These are phyloP conservation scores for Schlechtendalia chinensis DNA, from an alignment of 1,140 invertebrate species.

Conservation along the genomic window DNA sequence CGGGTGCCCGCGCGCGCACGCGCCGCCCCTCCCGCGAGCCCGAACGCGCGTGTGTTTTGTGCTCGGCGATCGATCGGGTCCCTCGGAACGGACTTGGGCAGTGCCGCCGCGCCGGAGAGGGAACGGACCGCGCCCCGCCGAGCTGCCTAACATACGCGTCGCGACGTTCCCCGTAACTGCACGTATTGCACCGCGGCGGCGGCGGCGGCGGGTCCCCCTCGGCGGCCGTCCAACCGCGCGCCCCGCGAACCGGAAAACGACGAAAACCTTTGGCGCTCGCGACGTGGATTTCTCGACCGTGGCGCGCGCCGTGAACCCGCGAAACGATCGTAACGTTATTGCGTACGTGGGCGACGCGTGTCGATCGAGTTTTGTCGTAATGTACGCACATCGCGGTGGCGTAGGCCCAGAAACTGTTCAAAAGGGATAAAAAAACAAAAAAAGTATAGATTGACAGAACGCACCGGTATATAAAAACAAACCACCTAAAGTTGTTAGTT, in stretches of 20 bases:
- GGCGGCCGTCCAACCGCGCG: not conserved
- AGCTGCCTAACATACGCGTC: too few species aligned
- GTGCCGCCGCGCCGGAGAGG: constrained; percentile 1
- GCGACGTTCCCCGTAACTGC: too few species aligned
- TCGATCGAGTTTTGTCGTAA: not conserved
- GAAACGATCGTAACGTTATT: not conserved
- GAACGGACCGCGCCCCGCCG: not conserved
- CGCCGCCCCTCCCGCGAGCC: too few species aligned
- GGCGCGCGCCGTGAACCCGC: not conserved
- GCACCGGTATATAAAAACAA: too few species aligned
- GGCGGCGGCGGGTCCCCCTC: too few species aligned
- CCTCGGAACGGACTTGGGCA: not conserved
- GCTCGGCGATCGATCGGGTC: constrained; percentile 38
- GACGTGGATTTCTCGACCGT: constrained; percentile 20
- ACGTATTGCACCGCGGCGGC: too few species aligned
- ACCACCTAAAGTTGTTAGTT: too few species aligned
- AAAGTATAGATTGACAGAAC: too few species aligned
- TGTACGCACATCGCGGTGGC: not conserved
- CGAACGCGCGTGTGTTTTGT: not conserved
- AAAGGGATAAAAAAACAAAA: too few species aligned
- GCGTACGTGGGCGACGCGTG: not conserved
- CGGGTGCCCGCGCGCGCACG: not conserved
- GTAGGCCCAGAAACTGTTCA: too few species aligned
- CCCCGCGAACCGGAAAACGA: constrained; percentile 12
- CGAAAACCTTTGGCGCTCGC: constrained; percentile 24